Percentiles rank a stretch among this genome's conserved stretches.
Evolutionary conservation across 2,888 invertebrate genomes (phyloP).

Genomic region (Cheilosia variabilis): DNA sequence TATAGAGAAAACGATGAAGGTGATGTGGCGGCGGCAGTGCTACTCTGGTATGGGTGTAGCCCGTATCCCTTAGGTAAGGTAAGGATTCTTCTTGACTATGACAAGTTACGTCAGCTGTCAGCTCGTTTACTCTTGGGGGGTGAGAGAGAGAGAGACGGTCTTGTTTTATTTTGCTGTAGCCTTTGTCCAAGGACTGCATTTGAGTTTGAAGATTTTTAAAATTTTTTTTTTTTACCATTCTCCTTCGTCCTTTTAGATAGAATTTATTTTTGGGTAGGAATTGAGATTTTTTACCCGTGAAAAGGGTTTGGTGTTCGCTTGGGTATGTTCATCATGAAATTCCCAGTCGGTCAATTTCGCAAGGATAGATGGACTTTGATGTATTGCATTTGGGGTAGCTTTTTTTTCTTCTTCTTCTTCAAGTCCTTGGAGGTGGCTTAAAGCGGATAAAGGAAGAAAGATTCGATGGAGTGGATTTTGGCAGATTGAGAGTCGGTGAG

Average conservation of each 20-base stretch:
- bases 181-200: conserved; percentile 75
- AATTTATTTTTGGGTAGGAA: conserved; percentile 16
- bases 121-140: conserved; percentile 68
- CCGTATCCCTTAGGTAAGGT: conserved; percentile 70
- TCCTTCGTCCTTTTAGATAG: conserved; percentile 10
- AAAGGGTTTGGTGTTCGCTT: conserved; percentile 67
- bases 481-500: background rate
- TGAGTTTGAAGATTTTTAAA: conserved; percentile 46
- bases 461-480: conserved; percentile 28
- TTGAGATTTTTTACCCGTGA: conserved; percentile 46
- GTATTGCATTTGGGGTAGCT: conserved; percentile 63
- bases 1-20: conserved; percentile 66
- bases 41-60: conserved; percentile 21
- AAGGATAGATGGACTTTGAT: conserved; percentile 75
- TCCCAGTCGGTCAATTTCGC: conserved; percentile 75
- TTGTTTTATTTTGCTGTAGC: conserved; percentile 62
- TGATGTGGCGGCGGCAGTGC: conserved; percentile 43
- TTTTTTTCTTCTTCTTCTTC: conserved; percentile 1
- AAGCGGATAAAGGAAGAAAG: conserved; percentile 8
- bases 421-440: conserved; percentile 6
- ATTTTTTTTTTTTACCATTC: conserved; percentile 8
- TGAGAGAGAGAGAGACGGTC: conserved; percentile 9
- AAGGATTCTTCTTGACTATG: conserved; percentile 76
- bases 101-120: conserved; percentile 76
- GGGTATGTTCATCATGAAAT: conserved; percentile 75